Base-by-base conservation (phyloP, 1,140 invertebrate genomes). In the Sesamia nonagrioides region DNA sequence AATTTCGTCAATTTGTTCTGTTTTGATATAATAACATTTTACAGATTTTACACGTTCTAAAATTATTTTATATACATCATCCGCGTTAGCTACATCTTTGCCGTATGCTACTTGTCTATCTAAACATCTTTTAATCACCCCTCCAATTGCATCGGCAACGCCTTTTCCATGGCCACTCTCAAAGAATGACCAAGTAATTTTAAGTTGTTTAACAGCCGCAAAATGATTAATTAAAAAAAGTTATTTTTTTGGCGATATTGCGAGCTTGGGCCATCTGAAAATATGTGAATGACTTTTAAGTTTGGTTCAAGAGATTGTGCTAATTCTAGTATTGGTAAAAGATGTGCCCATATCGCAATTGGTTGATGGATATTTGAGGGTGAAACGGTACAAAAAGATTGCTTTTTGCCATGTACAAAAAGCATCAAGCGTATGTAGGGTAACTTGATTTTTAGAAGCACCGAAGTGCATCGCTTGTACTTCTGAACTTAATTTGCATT, bases 231-330 rank as follows among this genome's bases (percentile, higher is more conserved):
- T 52, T 52, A 52, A 52, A 52, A 80, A 72, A 60, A 75, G 7
- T 63, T 50, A 6, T 81, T 81, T 45, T 83, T 83, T 54, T 83
- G 82, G 9, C 82, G 72, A 27, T 80, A 83, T 33, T 83, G 82
- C 18, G 61, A 58, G 4, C 60, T 75, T 17, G 82, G 82, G n/a
- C 79, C 82, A 69, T 81, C 79, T 0, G 79, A 81, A 63, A 56
- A 77, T 35, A 77, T 72, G 21, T 81, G 80, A 13, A 81, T 74
- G 13, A 58, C 27, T 33, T 77, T 56, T 13, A 69, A 45, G 11
- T 42, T 6, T 21, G 75, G 75, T 11, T 68, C 13, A 7, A 58
- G 18, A 69, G 72, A 13, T 21, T 83, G 75, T 6, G 63, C 52
- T 21, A 60, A 52, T 54, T 76, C 54, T 52, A 83, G 13, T 18